These are phyloP conservation scores for Aythya fuligula DNA, from an alignment of 2,797 vertebrate genomes.

Conservation along the genomic window DNA sequence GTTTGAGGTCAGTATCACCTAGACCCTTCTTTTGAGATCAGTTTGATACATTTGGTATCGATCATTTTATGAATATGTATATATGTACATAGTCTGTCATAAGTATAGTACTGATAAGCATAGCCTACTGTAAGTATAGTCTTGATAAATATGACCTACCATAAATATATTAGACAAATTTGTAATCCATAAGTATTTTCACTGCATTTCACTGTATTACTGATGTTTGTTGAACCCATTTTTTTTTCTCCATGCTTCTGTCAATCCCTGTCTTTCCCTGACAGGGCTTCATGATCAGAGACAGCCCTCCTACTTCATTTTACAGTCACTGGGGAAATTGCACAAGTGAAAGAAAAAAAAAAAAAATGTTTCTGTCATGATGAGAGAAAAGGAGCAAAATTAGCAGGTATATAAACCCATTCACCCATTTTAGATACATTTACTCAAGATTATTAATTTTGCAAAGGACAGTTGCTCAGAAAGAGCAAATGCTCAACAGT, in stretches of 20 bases:
- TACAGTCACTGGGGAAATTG: not conserved
- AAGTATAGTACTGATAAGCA: not conserved
- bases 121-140: not conserved
- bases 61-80: not conserved
- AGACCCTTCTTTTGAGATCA: not conserved
- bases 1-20: not conserved
- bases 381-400: not conserved
- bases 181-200: not conserved
- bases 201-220: not conserved
- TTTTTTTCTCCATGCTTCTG: not conserved
- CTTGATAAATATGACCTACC: not conserved
- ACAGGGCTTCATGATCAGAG: not conserved
- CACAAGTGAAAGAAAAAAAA: not conserved
- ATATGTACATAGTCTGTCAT: not conserved
- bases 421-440: not conserved
- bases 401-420: not conserved
- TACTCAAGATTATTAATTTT: not conserved
- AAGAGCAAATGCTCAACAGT: not conserved
- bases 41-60: not conserved
- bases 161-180: not conserved
- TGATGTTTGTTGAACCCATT: not conserved
- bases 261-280: not conserved
- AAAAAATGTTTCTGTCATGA: not conserved
- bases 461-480: not conserved
- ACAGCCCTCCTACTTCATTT: not conserved